phyloP scores from a whole-genome alignment of 2,797 vertebrate genomes.

The Esox lucius region DNA sequence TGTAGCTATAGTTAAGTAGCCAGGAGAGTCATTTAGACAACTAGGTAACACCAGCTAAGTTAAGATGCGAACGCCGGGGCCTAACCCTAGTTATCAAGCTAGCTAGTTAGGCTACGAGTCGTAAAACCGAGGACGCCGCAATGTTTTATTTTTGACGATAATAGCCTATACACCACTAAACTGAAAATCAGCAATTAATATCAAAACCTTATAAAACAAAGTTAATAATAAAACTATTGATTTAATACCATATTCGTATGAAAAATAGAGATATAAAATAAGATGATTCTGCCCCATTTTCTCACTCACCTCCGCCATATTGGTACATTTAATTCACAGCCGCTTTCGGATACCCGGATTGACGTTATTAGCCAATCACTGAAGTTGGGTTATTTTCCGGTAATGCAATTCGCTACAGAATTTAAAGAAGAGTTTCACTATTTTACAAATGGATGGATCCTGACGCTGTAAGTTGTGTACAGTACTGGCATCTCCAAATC shows the following conservation, averaged over 20 bases:
- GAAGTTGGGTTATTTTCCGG: background rate
- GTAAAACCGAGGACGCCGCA: slow-evolving; percentile 45
- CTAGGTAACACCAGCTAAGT: background rate
- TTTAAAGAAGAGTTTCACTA: background rate
- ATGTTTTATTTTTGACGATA: background rate
- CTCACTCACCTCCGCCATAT: slow-evolving; percentile 88
- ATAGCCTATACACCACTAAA: slow-evolving; percentile 6
- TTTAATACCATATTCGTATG: background rate
- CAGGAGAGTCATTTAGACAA: background rate
- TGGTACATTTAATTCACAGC: slow-evolving; percentile 77
- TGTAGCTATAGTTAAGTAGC: background rate
- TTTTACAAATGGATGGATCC: no score
- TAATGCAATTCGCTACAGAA: background rate
- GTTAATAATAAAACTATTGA: slow-evolving; percentile 1
- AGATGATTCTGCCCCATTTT: slow-evolving; percentile 71
- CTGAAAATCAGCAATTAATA: slow-evolving; percentile 2
- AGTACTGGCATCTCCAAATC: no score
- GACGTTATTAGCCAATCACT: slow-evolving; percentile 45
- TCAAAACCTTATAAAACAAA: slow-evolving; percentile 11
- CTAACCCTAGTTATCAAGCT: background rate
- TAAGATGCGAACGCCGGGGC: slow-evolving; percentile 1
- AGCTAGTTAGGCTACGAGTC: slow-evolving; percentile 24
- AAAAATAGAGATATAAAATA: slow-evolving; percentile 41
- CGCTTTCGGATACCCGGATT: slow-evolving; percentile 76
- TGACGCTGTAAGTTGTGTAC: no score